Base-by-base conservation (phyloP, 2,797 vertebrate genomes). In the Yasuhikotakia modesta region DNA sequence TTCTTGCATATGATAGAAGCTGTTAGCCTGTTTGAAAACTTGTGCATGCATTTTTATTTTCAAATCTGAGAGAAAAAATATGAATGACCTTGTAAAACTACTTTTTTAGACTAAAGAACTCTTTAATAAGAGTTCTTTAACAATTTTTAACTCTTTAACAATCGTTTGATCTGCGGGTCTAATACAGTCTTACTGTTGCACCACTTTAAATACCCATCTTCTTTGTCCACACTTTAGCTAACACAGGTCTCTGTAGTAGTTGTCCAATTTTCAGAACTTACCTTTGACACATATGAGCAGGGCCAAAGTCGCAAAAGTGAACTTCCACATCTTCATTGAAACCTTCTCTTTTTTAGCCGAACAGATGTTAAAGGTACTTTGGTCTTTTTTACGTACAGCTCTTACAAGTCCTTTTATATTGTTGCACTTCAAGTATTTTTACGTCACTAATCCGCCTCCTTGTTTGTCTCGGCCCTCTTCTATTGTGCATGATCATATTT, bases 221-320 rank as follows among this genome's bases (percentile, higher is more conserved):
- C 39, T 24, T 14, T 61, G 0, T 61, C 58, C n/a, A 61, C 3
- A n/a, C 17, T n/a, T 16, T n/a, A 61, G 24, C 5, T 14, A 58
- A 27, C 24, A 61, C 14, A 24, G 55, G 16, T 17, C 8, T 10
- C 35, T 39, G 35, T 43, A 43, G 35, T 50, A 17, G 14, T 17
- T 16, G 1, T 17, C 16, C 16, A 32, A 52, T 3, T 4, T n/a
- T 39, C 13, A 52, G 8, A 52, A 0, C 50, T 81, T 81, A 84
- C 82, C 82, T 77, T 60, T 53, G 2, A 70, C 13, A 39, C 19
- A 73, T 3, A 81, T n/a, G 69, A 70, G 21, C 17, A 83, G 48
- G 8, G 5, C 22, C 48, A 83, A 70, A 30, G 69, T 4, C 17
- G 52, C 14, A 66, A 57, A 58, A 3, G n/a, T 46, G 58, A 57